Conservation (phyloP, 1,140 invertebrate genomes). For the Microplitis mediator region DNA sequence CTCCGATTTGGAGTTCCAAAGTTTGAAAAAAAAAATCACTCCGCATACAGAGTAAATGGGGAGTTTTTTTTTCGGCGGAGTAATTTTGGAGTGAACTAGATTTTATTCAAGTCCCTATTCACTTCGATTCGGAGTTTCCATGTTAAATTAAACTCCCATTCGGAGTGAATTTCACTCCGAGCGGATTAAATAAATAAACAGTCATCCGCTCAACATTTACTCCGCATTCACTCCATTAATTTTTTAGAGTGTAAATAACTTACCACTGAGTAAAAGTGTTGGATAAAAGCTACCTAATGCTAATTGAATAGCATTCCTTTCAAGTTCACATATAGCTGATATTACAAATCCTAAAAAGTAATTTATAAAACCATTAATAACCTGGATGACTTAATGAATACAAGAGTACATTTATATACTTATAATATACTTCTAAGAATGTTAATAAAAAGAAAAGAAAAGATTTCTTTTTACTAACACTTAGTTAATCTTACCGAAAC, state of each 20-base stretch:
- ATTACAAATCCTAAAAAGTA: conserved; percentile 78
- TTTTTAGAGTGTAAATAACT: conserved; percentile 33
- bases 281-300: conserved; percentile 95
- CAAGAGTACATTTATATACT: not conserved
- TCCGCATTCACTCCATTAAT: no score
- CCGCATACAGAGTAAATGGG: no score
- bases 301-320: conserved; percentile 92
- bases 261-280: conserved; percentile 82
- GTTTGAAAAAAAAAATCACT: no score
- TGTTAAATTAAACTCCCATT: no score
- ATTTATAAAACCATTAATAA: not conserved
- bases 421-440: not conserved
- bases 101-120: no score
- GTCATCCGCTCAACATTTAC: no score
- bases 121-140: no score
- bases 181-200: no score
- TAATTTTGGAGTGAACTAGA: no score
- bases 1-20: no score
- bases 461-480: not conserved
- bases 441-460: not conserved
- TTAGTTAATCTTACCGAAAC: conserved; percentile 69
- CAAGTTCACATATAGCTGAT: conserved; percentile 88
- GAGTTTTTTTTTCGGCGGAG: no score
- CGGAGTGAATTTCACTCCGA: no score
- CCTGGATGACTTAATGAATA: not conserved